phyloP scores from a whole-genome alignment of 2,888 invertebrate genomes.

The Aleiodes leptofemur region DNA sequence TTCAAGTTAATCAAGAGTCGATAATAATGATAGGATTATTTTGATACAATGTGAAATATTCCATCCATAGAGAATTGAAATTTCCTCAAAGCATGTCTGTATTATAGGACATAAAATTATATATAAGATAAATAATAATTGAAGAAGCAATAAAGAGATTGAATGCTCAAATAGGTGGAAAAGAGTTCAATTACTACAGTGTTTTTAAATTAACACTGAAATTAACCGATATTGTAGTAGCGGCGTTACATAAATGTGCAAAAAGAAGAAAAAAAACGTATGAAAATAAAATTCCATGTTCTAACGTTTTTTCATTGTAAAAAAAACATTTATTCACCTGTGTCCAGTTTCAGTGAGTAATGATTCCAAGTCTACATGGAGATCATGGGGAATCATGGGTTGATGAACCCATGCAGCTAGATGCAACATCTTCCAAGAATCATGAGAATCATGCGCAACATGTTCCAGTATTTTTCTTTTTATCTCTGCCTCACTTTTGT shows the following conservation, averaged over 20 bases:
- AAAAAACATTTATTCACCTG: constrained; percentile 54
- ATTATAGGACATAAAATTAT: constrained; percentile 45
- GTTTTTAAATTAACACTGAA: constrained; percentile 19
- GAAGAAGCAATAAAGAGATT: constrained; percentile 17
- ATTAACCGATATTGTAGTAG: neutral
- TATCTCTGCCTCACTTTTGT: constrained; percentile 69
- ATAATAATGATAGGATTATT: constrained; percentile 38
- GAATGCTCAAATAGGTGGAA: constrained; percentile 31
- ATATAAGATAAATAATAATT: constrained; percentile 36
- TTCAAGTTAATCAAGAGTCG: constrained; percentile 26
- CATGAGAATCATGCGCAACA: constrained; percentile 70
- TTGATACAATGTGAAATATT: constrained; percentile 47
- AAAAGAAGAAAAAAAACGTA: constrained; percentile 8
- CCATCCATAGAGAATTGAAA: constrained; percentile 50
- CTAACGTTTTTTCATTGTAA: constrained; percentile 40
- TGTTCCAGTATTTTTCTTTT: constrained; percentile 72
- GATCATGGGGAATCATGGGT: constrained; percentile 67
- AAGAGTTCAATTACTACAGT: constrained; percentile 27
- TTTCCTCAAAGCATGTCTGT: constrained; percentile 43
- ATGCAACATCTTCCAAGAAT: constrained; percentile 72
- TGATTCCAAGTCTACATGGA: constrained; percentile 62
- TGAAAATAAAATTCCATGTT: constrained; percentile 41
- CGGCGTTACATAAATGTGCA: constrained; percentile 28
- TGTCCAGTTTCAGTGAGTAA: constrained; percentile 68
- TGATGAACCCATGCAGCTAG: constrained; percentile 75